Percentiles rank a stretch among this genome's conserved stretches.
Evolutionary conservation across 2,797 vertebrate genomes (phyloP).

Genomic region (Manis pentadactyla): DNA sequence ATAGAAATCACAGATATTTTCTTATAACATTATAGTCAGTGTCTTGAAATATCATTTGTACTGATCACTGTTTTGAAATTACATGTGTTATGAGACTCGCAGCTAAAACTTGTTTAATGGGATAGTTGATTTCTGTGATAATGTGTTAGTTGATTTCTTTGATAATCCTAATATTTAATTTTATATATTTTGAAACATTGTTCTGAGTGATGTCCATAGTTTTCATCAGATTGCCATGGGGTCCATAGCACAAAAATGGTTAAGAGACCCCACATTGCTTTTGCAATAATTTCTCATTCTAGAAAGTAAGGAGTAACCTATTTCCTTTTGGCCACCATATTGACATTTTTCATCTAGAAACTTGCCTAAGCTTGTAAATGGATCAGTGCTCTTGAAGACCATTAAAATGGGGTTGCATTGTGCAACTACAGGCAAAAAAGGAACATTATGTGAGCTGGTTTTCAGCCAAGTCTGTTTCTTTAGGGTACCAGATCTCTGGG

Average conservation of each 20-base stretch:
- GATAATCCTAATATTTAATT: constrained; percentile 11
- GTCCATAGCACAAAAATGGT: not conserved
- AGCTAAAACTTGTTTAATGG: not conserved
- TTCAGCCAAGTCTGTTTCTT: constrained; percentile 56
- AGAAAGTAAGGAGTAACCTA: constrained; percentile 9
- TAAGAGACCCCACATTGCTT: not conserved
- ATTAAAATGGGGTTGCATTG: constrained; percentile 41
- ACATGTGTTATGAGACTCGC: not conserved
- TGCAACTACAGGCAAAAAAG: not conserved
- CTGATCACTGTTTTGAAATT: constrained; percentile 37
- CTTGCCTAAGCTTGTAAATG: constrained; percentile 42
- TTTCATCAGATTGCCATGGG: constrained; percentile 2
- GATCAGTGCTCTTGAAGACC: constrained; percentile 17
- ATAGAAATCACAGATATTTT: constrained; percentile 44
- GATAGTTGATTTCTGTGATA: not conserved
- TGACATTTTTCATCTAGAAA: constrained; percentile 54
- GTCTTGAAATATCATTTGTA: not conserved
- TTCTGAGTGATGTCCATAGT: not conserved
- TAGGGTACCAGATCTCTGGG: constrained; percentile 38
- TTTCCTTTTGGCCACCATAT: constrained; percentile 53
- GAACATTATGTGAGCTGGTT: constrained; percentile 41
- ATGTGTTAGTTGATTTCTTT: not conserved
- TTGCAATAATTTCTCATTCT: constrained; percentile 35
- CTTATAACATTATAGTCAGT: not conserved
- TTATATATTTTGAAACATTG: not conserved